Percentiles rank a stretch among this genome's conserved stretches.
These are phyloP conservation scores for Antennarius maculatus DNA, from an alignment of 2,797 vertebrate species.

Conservation along the genomic window DNA sequence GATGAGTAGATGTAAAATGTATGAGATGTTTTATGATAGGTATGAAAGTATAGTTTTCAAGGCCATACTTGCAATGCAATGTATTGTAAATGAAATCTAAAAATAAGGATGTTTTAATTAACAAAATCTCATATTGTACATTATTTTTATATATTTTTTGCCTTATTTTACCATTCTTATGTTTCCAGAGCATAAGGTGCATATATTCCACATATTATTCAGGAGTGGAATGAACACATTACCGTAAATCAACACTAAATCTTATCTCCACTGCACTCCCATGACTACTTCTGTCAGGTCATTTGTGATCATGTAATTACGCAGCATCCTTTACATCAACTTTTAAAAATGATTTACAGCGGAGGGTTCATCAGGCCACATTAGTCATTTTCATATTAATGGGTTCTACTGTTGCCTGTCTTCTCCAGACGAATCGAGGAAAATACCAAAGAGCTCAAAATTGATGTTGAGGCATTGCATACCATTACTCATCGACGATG, in stretches of 20 bases:
- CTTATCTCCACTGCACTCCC: constrained; percentile 43
- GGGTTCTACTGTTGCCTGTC: constrained; percentile 55
- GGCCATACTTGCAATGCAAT: neutral
- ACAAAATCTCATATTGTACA: neutral
- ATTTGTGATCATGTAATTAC: constrained; percentile 71
- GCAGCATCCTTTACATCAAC: constrained; percentile 50
- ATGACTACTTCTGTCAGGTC: constrained; percentile 61
- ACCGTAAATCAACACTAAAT: constrained; percentile 64
- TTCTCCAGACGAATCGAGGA: constrained; percentile 51
- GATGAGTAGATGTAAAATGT: neutral
- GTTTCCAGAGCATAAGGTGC: neutral
- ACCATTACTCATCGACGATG: constrained; percentile 59
- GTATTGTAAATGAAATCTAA: neutral
- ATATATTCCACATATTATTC: constrained; percentile 17
- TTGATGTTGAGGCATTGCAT: constrained; percentile 49
- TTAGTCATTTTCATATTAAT: constrained; percentile 72
- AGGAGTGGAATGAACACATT: constrained; percentile 8
- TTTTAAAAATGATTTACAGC: constrained; percentile 74
- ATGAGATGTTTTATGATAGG: neutral
- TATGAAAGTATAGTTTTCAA: neutral
- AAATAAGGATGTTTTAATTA: constrained; percentile 14
- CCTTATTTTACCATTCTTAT: too few species aligned
- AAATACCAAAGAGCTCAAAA: constrained; percentile 55
- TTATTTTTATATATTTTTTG: neutral
- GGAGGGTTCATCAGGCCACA: constrained; percentile 58